These are phyloP conservation scores for Mythimna albipuncta DNA, from an alignment of 2,888 invertebrate species.

Conservation along the genomic window DNA sequence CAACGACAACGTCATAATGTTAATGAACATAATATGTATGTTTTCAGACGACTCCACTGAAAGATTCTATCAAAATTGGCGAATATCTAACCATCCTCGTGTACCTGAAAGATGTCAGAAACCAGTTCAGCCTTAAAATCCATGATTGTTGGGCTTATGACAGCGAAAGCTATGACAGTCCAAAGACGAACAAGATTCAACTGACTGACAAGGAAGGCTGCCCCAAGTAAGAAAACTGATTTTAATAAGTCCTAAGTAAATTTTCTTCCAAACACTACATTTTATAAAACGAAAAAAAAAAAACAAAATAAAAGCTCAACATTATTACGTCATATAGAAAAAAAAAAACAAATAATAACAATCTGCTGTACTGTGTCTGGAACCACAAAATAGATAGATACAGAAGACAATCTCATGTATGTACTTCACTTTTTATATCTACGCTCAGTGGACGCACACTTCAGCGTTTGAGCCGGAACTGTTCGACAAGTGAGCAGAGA, in stretches of 20 bases:
- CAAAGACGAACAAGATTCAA: slow-evolving; percentile 91
- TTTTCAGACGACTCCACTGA: slow-evolving; percentile 90
- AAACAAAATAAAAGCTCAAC: too few relatives aligned
- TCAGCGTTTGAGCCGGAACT: too few relatives aligned
- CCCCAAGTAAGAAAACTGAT: slow-evolving; percentile 88
- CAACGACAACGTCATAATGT: neutral
- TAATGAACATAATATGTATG: neutral
- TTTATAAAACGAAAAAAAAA: too few relatives aligned
- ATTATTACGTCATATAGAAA: too few relatives aligned
- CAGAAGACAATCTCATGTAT: too few relatives aligned
- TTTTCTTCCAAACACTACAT: too few relatives aligned
- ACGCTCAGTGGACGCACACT: too few relatives aligned
- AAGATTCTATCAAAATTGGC: slow-evolving; percentile 92
- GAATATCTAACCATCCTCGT: slow-evolving; percentile 93
- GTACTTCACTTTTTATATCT: too few relatives aligned
- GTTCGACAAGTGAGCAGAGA: too few relatives aligned
- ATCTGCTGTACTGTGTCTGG: too few relatives aligned
- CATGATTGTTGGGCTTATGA: slow-evolving; percentile 94
- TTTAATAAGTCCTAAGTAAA: neutral
- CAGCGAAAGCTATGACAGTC: slow-evolving; percentile 90
- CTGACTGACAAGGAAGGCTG: slow-evolving; percentile 93
- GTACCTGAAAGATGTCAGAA: slow-evolving; percentile 92
- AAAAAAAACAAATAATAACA: too few relatives aligned
- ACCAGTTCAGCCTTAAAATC: slow-evolving; percentile 92
- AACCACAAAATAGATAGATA: too few relatives aligned